Evolutionary conservation across 2,888 invertebrate genomes (phyloP).

Genomic region (Drymonia ruficornis): DNA sequence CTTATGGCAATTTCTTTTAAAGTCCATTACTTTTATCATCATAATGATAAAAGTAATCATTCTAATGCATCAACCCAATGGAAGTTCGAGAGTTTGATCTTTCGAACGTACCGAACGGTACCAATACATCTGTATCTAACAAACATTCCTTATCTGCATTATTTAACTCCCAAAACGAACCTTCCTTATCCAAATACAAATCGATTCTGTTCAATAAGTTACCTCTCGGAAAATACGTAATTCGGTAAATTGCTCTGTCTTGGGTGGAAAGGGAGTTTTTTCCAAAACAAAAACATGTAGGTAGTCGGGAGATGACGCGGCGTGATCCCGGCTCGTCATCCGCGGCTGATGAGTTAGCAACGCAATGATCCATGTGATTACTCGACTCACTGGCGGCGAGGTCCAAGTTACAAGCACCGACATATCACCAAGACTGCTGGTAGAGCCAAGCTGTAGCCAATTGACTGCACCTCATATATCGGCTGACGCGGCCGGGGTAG

Average conservation of each 20-base stretch:
- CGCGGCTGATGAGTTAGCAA: conserved; percentile 52
- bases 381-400: conserved; percentile 28
- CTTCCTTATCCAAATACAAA: neutral
- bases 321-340: conserved; percentile 48
- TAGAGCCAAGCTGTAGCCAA: too few relatives aligned
- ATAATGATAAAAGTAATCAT: too few relatives aligned
- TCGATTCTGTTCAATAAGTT: neutral
- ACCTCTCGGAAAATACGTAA: neutral
- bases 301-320: conserved; percentile 39
- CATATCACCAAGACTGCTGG: too few relatives aligned
- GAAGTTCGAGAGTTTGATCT: too few relatives aligned
- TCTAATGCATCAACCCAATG: too few relatives aligned
- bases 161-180: conserved; percentile 3
- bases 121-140: neutral
- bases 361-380: conserved; percentile 61
- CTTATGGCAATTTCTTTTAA: too few relatives aligned
- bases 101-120: too few relatives aligned
- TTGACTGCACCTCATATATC: too few relatives aligned
- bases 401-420: conserved; percentile 15
- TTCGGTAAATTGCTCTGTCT: neutral
- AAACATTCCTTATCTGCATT: neutral
- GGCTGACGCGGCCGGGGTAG: too few relatives aligned
- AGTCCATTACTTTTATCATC: too few relatives aligned
- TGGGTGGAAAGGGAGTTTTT: neutral
- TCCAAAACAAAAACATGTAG: conserved; percentile 6